Evolutionary conservation across 2,888 invertebrate genomes (phyloP), one percentile per base, ranked within the genome.

Genomic region (Junonia oenone): DNA sequence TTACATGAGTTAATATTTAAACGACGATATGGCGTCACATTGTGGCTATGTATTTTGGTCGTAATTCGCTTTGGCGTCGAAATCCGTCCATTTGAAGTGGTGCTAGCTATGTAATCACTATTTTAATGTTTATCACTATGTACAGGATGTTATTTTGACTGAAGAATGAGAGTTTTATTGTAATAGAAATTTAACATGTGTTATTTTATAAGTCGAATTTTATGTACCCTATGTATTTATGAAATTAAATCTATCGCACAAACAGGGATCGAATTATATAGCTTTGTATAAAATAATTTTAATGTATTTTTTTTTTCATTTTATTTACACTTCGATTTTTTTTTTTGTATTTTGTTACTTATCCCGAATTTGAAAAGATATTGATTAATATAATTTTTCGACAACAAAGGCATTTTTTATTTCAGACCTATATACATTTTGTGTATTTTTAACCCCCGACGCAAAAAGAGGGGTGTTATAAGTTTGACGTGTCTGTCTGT

Each of bases 251-350:
- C 78, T 72, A 78, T 22, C 65, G 71, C 75, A 78, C 73, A 79
- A 80, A 81, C 83, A 83, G 83, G 83, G 81, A 83, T 82, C 79
- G 76, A 79, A 40, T 17, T 40, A 40, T 43, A 43, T 43, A 43
- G 43, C 13, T 43, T 43, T 43, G 66, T 72, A 75, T 74, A 71
- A 75, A 75, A 59, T 69, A 69, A 72, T 76, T 73, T 77, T 72
- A 73, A 75, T 70, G 71, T 70, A 68, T 68, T 52, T 11, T 40
- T 9, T 40, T 60, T 63, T 48, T 68, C 60, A 58, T 68, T 71
- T 69, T 66, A 71, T 68, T 64, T 63, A 55, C 56, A 47, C 55
- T 38, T 46, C 37, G n/a, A 22, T 33, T 38, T 29, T 38, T 29
- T 38, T 40, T 31, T 38, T n/a, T n/a, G n/a, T n/a, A 31, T 11